Percentiles rank a stretch among this genome's conserved stretches.
Conservation (phyloP, 1,140 invertebrate species). For the Bombus sylvicola region DNA sequence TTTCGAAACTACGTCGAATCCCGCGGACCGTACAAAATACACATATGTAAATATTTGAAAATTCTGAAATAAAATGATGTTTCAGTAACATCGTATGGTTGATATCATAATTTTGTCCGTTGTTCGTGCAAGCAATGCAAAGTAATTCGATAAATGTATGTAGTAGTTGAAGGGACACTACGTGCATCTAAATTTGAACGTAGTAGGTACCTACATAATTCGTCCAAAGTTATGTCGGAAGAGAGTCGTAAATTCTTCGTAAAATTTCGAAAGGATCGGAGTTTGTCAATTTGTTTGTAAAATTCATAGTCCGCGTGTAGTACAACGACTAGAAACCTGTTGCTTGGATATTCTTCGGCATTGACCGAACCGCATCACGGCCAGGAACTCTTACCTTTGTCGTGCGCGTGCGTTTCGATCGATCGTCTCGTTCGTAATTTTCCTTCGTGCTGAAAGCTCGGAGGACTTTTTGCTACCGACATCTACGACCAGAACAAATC, state of each 20-base stretch:
- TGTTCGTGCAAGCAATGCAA: neutral
- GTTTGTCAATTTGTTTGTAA: neutral
- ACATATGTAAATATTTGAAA: neutral
- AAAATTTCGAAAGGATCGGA: no score
- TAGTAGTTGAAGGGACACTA: neutral
- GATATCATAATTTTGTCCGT: neutral
- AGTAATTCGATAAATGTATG: neutral
- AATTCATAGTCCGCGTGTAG: constrained; percentile 33
- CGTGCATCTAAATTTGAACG: neutral
- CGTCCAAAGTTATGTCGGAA: neutral
- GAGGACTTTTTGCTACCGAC: neutral
- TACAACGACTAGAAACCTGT: constrained; percentile 35
- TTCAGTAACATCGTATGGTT: neutral
- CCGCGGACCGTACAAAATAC: no score
- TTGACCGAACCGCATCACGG: constrained; percentile 48
- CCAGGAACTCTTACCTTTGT: constrained; percentile 31
- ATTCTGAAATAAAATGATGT: neutral
- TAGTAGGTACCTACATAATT: neutral
- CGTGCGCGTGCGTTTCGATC: constrained; percentile 49
- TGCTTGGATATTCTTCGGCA: constrained; percentile 50
- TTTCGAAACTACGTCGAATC: no score
- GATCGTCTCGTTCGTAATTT: constrained; percentile 38
- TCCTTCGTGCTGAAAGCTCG: neutral
- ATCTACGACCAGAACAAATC: neutral
- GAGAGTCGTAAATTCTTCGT: no score